phyloP scores from a whole-genome alignment of 1,140 invertebrate species.

The Zaprionus lachaisei region DNA sequence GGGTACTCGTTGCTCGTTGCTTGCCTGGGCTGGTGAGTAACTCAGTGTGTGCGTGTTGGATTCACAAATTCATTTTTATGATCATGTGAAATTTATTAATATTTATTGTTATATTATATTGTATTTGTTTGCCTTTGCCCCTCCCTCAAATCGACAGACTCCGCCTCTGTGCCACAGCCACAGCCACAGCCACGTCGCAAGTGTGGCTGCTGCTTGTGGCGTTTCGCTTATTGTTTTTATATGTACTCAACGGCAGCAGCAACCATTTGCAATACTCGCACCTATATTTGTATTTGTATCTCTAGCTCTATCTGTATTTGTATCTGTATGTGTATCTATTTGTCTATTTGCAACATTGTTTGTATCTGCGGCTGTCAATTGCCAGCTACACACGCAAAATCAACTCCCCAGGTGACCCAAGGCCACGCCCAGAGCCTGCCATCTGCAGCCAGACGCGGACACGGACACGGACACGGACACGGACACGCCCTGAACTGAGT shows the following conservation, averaged over 20 bases:
- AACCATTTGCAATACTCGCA: conserved; percentile 33
- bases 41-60: conserved; percentile 61
- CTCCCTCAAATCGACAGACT: neutral
- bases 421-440: conserved; percentile 9
- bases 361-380: conserved; percentile 25
- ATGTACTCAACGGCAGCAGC: conserved; percentile 56
- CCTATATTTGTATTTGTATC: conserved; percentile 19
- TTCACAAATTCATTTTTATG: conserved; percentile 83
- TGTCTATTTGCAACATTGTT: conserved; percentile 8
- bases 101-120: conserved; percentile 83
- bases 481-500: neutral
- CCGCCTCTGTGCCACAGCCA: conserved; percentile 1
- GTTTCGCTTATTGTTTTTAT: conserved; percentile 78
- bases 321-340: neutral
- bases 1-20: neutral
- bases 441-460: conserved; percentile 21
- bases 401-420: neutral
- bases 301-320: neutral
- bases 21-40: conserved; percentile 18
- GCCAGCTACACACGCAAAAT: neutral
- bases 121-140: conserved; percentile 56
- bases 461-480: neutral
- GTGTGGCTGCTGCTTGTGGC: conserved; percentile 36
- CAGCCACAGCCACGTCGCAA: conserved; percentile 6
- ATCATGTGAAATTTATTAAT: conserved; percentile 83